These are phyloP conservation scores for Xenopus tropicalis DNA, from an alignment of 2,113 vertebrate species.

Conservation along the genomic window DNA sequence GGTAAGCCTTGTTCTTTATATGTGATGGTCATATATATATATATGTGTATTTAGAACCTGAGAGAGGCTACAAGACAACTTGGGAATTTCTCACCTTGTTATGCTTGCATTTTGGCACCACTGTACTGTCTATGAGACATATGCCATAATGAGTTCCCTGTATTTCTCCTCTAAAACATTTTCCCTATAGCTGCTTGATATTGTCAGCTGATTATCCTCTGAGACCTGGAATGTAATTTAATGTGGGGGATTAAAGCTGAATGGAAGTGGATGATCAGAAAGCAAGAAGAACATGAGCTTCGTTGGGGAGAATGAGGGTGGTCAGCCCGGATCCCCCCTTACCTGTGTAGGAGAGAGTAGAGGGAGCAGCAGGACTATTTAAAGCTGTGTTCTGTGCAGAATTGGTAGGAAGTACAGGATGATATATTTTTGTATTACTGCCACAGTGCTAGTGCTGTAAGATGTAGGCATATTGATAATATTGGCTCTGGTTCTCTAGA, in stretches of 20 bases:
- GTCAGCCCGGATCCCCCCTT: neutral
- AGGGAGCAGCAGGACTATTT: no score
- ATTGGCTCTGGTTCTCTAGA: no score
- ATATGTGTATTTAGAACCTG: neutral
- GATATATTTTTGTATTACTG: neutral
- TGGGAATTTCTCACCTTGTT: neutral
- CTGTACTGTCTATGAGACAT: neutral
- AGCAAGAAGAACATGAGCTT: no score
- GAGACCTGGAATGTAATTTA: neutral
- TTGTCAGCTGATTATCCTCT: neutral
- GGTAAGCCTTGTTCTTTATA: slow-evolving; percentile 68
- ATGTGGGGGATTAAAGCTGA: neutral
- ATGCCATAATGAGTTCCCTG: neutral
- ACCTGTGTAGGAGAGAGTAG: neutral
- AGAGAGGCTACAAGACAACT: neutral
- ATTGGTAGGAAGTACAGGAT: no score
- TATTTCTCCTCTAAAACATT: neutral
- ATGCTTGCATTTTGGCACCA: neutral
- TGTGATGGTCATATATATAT: neutral
- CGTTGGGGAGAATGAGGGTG: neutral
- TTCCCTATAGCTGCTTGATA: neutral
- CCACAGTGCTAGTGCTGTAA: neutral
- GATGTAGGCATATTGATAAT: neutral
- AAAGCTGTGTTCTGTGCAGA: no score
- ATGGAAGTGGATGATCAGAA: neutral